Percentiles rank a stretch among this genome's conserved stretches.
Evolutionary conservation across 2,888 invertebrate genomes (phyloP).

Genomic region (Drosophila stalkeri): DNA sequence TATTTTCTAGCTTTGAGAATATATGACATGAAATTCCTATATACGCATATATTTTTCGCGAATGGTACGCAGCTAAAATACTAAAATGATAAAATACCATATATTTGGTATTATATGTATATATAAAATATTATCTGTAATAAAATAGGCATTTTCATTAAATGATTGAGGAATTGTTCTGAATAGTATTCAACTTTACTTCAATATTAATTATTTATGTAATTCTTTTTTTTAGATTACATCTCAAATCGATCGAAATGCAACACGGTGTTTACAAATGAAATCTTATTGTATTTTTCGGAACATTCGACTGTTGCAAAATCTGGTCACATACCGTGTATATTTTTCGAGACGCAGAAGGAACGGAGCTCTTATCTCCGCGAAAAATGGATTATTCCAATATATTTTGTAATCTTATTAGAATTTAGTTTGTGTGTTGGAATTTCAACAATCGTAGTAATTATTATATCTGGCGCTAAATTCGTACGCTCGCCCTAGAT

Average conservation of each 20-base stretch:
- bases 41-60: not conserved
- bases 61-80: not conserved
- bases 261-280: conserved; percentile 68
- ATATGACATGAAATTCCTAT: not conserved
- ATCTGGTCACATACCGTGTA: conserved; percentile 60
- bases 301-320: conserved; percentile 1
- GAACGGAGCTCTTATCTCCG: conserved; percentile 72
- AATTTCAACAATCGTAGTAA: conserved; percentile 23
- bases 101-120: too few species aligned
- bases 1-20: not conserved
- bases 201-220: not conserved
- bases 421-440: conserved; percentile 45
- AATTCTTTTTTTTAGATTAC: too few species aligned
- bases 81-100: not conserved
- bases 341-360: conserved; percentile 81
- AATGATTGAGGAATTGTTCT: not conserved
- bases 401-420: conserved; percentile 65
- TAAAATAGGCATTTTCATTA: too few species aligned
- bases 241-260: conserved; percentile 15
- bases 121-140: not conserved
- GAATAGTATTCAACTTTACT: too few species aligned
- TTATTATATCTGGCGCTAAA: conserved; percentile 15
- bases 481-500: conserved; percentile 22
- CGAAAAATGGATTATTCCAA: conserved; percentile 73
- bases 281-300: conserved; percentile 18